Percentiles rank a stretch among this genome's conserved stretches.
Conservation (phyloP, 1,140 invertebrate genomes). For the Frieseomelitta varia region DNA sequence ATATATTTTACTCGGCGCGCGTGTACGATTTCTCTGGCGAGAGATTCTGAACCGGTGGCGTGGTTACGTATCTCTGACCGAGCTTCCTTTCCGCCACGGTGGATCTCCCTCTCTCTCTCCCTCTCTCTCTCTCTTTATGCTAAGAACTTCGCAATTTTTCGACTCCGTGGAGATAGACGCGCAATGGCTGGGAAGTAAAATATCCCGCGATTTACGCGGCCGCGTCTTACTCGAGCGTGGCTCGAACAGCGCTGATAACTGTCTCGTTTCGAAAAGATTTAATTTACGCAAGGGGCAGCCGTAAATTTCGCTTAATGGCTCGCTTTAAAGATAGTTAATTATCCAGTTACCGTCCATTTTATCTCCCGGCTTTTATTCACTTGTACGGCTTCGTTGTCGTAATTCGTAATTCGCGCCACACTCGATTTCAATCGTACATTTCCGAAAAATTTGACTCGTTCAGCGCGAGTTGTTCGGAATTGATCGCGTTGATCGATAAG, state of each 20-base stretch:
- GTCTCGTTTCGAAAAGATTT: conserved; percentile 17
- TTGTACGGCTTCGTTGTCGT: not conserved
- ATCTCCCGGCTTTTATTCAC: not conserved
- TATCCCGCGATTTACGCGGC: conserved; percentile 10
- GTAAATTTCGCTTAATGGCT: conserved; percentile 4
- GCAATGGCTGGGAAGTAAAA: conserved; percentile 14
- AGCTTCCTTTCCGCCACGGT: not conserved
- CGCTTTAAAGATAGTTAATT: not conserved
- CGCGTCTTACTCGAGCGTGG: not conserved
- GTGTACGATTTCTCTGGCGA: not conserved
- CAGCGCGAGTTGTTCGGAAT: too few relatives aligned
- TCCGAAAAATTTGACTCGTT: too few relatives aligned
- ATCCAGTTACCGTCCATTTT: too few relatives aligned
- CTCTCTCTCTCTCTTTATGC: not conserved
- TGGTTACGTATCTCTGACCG: conserved; percentile 7
- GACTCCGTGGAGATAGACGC: not conserved
- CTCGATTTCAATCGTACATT: too few relatives aligned
- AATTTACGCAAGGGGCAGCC: conserved; percentile 12
- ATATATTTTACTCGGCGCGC: not conserved
- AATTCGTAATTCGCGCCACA: not conserved
- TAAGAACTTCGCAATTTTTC: conserved; percentile 12
- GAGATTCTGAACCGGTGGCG: not conserved
- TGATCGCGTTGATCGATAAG: too few relatives aligned
- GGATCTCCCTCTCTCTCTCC: too few relatives aligned
- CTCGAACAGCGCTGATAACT: conserved; percentile 3